Evolutionary conservation across 2,888 invertebrate species (phyloP).

Genomic region (Bembecia ichneumoniformis): DNA sequence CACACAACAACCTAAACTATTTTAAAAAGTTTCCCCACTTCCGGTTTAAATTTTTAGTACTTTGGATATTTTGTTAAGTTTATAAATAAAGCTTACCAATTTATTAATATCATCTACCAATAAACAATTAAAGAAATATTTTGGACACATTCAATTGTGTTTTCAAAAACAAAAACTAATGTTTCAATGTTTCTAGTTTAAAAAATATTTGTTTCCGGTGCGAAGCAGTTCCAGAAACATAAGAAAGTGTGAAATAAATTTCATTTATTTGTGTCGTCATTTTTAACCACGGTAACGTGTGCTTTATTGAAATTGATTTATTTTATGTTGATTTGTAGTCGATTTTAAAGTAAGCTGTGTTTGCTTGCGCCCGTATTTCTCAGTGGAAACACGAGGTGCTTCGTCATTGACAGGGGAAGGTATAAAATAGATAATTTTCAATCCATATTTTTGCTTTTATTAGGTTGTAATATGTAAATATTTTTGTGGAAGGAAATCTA

Average conservation of each 20-base stretch:
- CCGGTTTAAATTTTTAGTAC: not conserved
- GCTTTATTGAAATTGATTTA: slow-evolving; percentile 48
- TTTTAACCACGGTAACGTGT: slow-evolving; percentile 55
- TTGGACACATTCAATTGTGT: slow-evolving; percentile 26
- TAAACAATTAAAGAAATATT: slow-evolving; percentile 47
- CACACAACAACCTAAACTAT: too few relatives aligned
- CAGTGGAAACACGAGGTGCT: slow-evolving; percentile 44
- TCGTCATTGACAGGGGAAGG: slow-evolving; percentile 63
- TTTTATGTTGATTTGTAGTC: slow-evolving; percentile 47
- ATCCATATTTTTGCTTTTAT: slow-evolving; percentile 45
- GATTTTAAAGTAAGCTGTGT: slow-evolving; percentile 32
- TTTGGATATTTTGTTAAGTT: not conserved
- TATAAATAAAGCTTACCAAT: not conserved
- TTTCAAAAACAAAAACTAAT: slow-evolving; percentile 23
- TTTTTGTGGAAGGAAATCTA: slow-evolving; percentile 34
- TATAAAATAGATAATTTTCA: slow-evolving; percentile 48
- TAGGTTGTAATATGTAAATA: slow-evolving; percentile 7
- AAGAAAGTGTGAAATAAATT: slow-evolving; percentile 55
- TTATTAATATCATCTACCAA: not conserved
- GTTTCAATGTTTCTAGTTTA: slow-evolving; percentile 35
- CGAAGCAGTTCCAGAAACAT: slow-evolving; percentile 65
- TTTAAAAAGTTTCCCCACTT: slow-evolving; percentile 7
- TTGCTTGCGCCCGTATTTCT: slow-evolving; percentile 34
- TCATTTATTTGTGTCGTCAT: slow-evolving; percentile 70
- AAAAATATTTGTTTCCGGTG: slow-evolving; percentile 63